Conservation (phyloP, 1,140 invertebrate genomes). For the Anoplophora glabripennis region DNA sequence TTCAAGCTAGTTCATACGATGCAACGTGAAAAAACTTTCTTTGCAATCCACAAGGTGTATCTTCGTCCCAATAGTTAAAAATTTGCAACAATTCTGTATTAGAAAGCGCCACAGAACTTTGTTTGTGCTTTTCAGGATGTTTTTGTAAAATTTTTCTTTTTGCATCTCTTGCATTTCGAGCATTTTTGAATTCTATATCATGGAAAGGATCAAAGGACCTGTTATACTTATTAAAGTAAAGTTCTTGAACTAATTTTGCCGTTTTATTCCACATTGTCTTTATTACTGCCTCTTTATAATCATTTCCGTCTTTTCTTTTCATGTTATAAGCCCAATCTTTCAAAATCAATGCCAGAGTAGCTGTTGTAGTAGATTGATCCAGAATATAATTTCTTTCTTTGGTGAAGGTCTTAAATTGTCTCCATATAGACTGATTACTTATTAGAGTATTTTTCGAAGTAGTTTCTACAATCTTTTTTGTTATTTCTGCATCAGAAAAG, state of each 20-base stretch:
- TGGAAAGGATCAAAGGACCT: background rate
- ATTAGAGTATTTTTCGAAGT: too few relatives aligned
- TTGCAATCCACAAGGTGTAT: conserved; percentile 2
- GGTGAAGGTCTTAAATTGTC: too few relatives aligned
- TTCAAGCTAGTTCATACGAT: conserved; percentile 8
- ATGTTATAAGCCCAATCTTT: conserved; percentile 1
- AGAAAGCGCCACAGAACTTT: background rate
- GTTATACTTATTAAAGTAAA: conserved; percentile 4
- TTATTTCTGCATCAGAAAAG: too few relatives aligned
- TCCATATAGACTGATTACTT: too few relatives aligned
- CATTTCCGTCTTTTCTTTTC: background rate
- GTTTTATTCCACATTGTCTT: conserved; percentile 2
- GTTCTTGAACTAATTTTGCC: conserved; percentile 1
- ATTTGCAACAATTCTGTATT: background rate
- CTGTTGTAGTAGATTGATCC: too few relatives aligned
- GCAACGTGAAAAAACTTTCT: too few relatives aligned
- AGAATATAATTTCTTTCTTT: too few relatives aligned
- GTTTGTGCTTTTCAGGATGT: background rate
- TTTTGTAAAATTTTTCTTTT: conserved; percentile 2
- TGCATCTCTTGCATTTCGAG: background rate
- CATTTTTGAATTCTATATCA: conserved; percentile 4
- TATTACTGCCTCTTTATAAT: background rate
- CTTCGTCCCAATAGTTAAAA: conserved; percentile 1
- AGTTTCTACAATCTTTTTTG: too few relatives aligned
- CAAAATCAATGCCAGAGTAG: background rate